Evolutionary conservation across 2,113 vertebrate species (phyloP), one percentile per base, ranked within the genome.

Genomic region (Callionymus lyra): DNA sequence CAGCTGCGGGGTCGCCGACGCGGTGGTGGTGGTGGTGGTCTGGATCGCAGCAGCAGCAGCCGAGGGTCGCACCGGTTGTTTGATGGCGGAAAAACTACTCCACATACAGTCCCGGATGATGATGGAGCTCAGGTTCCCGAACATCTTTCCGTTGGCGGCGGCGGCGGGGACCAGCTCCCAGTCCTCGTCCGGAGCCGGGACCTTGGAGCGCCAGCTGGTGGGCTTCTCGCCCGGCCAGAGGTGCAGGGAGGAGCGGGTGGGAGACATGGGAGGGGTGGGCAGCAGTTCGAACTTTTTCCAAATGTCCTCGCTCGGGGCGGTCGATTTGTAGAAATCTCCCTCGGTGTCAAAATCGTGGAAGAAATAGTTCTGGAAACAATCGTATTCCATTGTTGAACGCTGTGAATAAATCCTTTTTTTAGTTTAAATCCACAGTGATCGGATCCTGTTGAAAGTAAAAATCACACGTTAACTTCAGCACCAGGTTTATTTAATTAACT

Each of bases 201-300:
- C 66, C 37, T 81, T 83, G 53, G 84, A 72, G 33, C 81, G 47
- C 78, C 89, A 87, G 8, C 70, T 76, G 1, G 21, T 8, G 21
- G 85, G 69, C 10, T 75, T 76, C 53, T 89, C 84, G 41, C 84
- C 88, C 19, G 74, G 63, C 12, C 67, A 72, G 4, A 75, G 5
- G 16, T 80, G 74, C 1, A 74, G 63, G 41, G 72, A 58, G 73
- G 72, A 58, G 73, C 86, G 84, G 44, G 83, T 78, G 12, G 90
- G 89, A 16, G 89, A 91, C 74, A 85, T 71, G 63, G 91, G 90
- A 40, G 91, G 90, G 41, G 90, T 92, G 63, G 91, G 90, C 31
- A 96, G 83, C 75, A 95, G 81, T 81, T 97, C 91, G 74, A 97
- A 96, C 87, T 97, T 97, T 85, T 97, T 94, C 94, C 94, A 96